phyloP scores from a whole-genome alignment of 2,797 vertebrate species.

The Ambastaia sidthimunki region DNA sequence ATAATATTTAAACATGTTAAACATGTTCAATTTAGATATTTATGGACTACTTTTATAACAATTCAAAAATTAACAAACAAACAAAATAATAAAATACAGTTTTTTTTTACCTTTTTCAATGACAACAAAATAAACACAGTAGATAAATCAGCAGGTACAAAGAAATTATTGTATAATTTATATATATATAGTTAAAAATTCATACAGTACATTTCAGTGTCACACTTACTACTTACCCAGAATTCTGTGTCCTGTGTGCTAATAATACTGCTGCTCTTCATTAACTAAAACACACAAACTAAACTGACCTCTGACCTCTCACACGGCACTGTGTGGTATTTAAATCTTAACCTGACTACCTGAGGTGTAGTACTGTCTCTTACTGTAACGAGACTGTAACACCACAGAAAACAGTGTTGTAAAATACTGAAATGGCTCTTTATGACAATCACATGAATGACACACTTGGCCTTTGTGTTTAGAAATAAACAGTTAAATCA shows the following conservation, averaged over 20 bases:
- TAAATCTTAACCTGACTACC: background rate
- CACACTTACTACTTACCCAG: too few species aligned
- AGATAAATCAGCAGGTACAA: too few species aligned
- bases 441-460: background rate
- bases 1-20: too few species aligned
- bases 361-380: background rate
- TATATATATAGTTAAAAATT: conserved; percentile 20
- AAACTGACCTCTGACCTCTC: background rate
- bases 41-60: conserved; percentile 19
- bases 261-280: background rate
- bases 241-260: background rate
- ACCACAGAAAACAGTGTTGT: background rate
- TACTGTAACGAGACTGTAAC: background rate
- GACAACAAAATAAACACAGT: too few species aligned
- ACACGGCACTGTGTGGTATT: background rate
- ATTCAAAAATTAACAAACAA: conserved; percentile 31
- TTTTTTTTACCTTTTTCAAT: too few species aligned
- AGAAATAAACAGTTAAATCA: too few species aligned
- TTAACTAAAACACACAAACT: background rate
- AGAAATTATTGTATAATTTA: too few species aligned
- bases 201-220: too few species aligned
- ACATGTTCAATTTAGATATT: too few species aligned
- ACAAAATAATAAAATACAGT: too few species aligned
- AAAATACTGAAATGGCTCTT: background rate
- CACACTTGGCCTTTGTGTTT: background rate